A percentile compares a stretch with the other conserved stretches of the same genome.
Conservation (phyloP, 35 echinoderm and acorn worm species). For the Nesometra sesokonis region DNA sequence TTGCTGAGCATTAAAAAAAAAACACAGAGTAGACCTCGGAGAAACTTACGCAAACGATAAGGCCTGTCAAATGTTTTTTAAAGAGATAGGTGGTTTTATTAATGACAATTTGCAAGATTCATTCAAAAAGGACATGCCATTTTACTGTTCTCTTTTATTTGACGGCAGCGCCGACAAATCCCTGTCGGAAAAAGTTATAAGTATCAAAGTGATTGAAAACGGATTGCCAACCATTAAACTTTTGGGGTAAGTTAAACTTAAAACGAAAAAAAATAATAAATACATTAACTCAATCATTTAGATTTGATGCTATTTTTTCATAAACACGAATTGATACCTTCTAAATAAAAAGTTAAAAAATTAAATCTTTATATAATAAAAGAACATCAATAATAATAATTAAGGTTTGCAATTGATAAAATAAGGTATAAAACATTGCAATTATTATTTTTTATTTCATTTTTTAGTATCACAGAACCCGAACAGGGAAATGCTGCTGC, state of each 20-base stretch:
- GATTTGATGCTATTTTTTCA: too few relatives aligned
- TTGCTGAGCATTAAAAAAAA: conserved; percentile 28
- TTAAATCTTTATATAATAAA: too few relatives aligned
- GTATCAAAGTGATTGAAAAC: conserved; percentile 2
- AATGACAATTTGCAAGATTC: conserved; percentile 9
- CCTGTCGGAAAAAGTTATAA: conserved; percentile 35
- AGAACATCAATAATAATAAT: too few relatives aligned
- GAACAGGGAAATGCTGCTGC: conserved; percentile 8
- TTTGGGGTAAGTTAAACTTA: neutral
- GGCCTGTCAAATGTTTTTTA: conserved; percentile 26
- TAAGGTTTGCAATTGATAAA: too few relatives aligned
- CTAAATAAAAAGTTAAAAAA: too few relatives aligned
- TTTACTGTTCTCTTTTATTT: conserved; percentile 46
- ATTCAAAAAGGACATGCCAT: neutral
- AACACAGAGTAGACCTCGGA: conserved; percentile 39
- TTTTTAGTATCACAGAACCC: conserved; percentile 44
- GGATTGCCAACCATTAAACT: neutral
- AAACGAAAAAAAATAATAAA: too few relatives aligned
- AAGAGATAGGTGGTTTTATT: conserved; percentile 17
- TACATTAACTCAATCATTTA: too few relatives aligned
- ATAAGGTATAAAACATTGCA: too few relatives aligned
- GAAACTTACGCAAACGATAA: conserved; percentile 37
- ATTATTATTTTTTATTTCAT: too few relatives aligned
- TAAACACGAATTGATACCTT: too few relatives aligned
- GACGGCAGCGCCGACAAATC: conserved; percentile 59